Evolutionary conservation across 2,113 vertebrate genomes (phyloP), one percentile per base, ranked within the genome.

Genomic region (Cyanoderma ruficeps): DNA sequence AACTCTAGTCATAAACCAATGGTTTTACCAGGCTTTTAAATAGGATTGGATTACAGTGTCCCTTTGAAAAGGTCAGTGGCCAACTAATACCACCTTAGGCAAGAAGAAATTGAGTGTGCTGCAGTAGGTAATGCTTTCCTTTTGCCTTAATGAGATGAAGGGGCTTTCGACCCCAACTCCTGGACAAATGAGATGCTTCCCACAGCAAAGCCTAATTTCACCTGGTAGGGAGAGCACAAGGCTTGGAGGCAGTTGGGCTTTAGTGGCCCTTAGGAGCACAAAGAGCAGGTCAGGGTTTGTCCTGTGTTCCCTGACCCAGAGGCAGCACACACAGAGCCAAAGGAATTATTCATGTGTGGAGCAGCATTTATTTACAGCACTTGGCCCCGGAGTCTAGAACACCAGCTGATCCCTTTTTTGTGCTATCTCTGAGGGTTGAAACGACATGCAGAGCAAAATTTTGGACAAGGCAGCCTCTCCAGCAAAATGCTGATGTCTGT

Each of bases 331-430:
- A 25, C 44, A 27, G 46, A 93, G 94, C 90, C 90, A 93, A 90
- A 83, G 76, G 47, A 93, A 94, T 91, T 92, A 95, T 44, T 90
- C 87, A 60, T 63, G 71, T 57, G 74, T 70, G 68, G 77, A 95
- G 75, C 68, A 69, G 53, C 59, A 70, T 83, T 91, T 70, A 86
- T 89, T 93, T 90, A 67, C 84, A 91, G 81, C 89, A 71, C 42
- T 94, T 95, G 92, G 88, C 90, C 83, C 93, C 53, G 65, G 33
- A 60, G 35, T 27, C 85, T 53, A 77, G 71, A 93, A 84, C 83
- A 90, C 88, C 85, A 96, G 90, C 92, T 96, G 92, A 96, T 92
- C 71, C 71, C 55, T 90, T 64, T 90, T 90, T 94, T 94, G 94
- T 91, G 87, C 55, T 96, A 79, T 63, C 90, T 95, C 30, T 67